Base-by-base conservation (phyloP, 2,113 vertebrate species). In the Aegotheles bennettii region DNA sequence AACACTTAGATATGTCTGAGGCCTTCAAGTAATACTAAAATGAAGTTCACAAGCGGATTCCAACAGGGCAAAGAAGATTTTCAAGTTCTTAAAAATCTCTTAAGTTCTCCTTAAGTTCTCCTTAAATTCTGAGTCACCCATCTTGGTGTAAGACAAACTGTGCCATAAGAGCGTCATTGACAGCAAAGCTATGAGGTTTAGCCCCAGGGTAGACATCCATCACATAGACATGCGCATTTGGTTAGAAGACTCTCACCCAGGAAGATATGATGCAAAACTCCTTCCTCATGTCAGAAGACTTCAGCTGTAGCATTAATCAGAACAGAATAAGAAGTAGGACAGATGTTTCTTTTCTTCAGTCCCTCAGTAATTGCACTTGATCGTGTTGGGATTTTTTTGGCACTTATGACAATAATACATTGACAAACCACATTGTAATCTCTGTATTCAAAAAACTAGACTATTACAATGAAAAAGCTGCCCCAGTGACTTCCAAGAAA, bases 221-320 rank as follows among this genome's bases (percentile, higher is more conserved):
- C 36, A 80, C 36, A 19, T 26, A 82, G 70, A 88, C 47, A 74
- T 77, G 40, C 90, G 63, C 18, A 50, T 63, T 86, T 54, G 20
- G 23, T 90, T 77, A 84, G 42, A 78, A 63, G 47, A 67, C 47
- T 74, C 59, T 88, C 75, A 85, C 54, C 83, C 60, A 67, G 78
- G 78, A 91, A 95, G 43, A 54, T 68, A 64, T 35, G 36, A 87
- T 65, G 35, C 45, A 84, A 87, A 95, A 69, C 23, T 69, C 21
- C n/a, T 93, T 82, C 42, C 42, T 93, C 61, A 57, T 69, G 40
- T 28, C 53, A 68, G 53, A 57, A 61, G 26, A 53, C 13, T 87
- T 90, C 67, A 85, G 45, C 84, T 16, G 31, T 6, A 87, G 12
- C 1, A 4, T 68, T 75, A 70, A 78, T 75, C 68, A 92, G 56